Conservation (phyloP, 2,888 invertebrate genomes). For the Phyto melanocephala region DNA sequence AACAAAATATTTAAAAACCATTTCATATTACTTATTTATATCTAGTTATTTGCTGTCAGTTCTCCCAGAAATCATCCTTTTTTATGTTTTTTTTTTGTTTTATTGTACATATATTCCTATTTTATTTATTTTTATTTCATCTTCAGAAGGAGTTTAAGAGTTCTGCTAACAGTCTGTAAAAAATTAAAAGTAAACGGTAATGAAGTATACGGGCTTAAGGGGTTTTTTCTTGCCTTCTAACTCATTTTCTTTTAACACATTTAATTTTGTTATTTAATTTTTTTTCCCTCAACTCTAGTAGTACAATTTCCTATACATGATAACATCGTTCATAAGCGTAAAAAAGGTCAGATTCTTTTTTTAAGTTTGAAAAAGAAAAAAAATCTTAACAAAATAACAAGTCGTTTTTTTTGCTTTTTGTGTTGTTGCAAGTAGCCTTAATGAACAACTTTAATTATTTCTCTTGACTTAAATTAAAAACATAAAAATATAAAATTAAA, state of each 20-base stretch:
- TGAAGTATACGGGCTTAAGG: constrained; percentile 41
- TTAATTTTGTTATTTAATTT: too few species aligned
- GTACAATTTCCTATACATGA: background rate
- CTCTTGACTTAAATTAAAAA: constrained; percentile 22
- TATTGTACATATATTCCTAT: background rate
- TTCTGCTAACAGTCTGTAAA: constrained; percentile 40
- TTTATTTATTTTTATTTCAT: background rate
- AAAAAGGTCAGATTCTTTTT: constrained; percentile 11
- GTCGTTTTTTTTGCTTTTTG: constrained; percentile 3
- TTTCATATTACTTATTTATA: background rate
- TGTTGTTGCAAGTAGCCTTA: constrained; percentile 28
- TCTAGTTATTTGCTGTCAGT: background rate
- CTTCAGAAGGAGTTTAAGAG: background rate
- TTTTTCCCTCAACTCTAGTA: too few species aligned
- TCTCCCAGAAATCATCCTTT: background rate
- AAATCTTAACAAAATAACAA: constrained; percentile 33
- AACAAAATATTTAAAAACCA: too few species aligned
- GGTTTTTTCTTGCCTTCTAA: background rate
- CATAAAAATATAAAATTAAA: background rate
- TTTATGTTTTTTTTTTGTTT: background rate
- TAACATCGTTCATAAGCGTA: background rate
- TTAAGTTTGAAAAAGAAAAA: background rate
- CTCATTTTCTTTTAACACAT: background rate
- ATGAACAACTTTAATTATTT: constrained; percentile 60
- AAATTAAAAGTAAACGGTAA: constrained; percentile 57